phyloP scores from a whole-genome alignment of 1,140 invertebrate species.

The Tetragonula clypearis region DNA sequence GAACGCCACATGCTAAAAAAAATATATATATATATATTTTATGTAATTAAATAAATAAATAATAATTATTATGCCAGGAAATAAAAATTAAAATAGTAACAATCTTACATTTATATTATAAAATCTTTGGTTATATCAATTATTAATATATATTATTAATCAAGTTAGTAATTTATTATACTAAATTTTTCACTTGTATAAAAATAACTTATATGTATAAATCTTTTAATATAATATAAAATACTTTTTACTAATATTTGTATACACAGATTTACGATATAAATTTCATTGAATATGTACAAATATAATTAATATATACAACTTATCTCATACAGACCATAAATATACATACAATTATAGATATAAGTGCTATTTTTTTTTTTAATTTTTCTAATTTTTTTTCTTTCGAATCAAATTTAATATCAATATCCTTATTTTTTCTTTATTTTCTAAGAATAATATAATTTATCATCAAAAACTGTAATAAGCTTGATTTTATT shows the following conservation, averaged over 20 bases:
- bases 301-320: not conserved
- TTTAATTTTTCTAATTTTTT: not conserved
- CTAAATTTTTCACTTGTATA: too few species aligned
- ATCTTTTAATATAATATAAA: too few species aligned
- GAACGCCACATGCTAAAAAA: slow-evolving; percentile 74
- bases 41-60: not conserved
- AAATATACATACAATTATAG: not conserved
- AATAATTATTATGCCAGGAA: not conserved
- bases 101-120: slow-evolving; percentile 3
- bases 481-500: slow-evolving; percentile 20
- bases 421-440: slow-evolving; percentile 13
- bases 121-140: slow-evolving; percentile 1
- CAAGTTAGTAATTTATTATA: too few species aligned
- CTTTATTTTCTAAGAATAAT: slow-evolving; percentile 38
- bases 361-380: not conserved
- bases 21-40: slow-evolving; percentile 44
- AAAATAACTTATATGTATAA: too few species aligned
- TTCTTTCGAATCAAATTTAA: not conserved
- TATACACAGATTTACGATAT: not conserved
- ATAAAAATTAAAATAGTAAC: not conserved
- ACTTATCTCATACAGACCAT: slow-evolving; percentile 25
- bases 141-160: not conserved
- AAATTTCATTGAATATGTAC: not conserved
- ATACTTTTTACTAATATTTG: too few species aligned
- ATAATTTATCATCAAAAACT: slow-evolving; percentile 35